Percentiles rank a stretch among this genome's conserved stretches.
Evolutionary conservation across 1,140 invertebrate species (phyloP).

Genomic region (Telenomus remus): DNA sequence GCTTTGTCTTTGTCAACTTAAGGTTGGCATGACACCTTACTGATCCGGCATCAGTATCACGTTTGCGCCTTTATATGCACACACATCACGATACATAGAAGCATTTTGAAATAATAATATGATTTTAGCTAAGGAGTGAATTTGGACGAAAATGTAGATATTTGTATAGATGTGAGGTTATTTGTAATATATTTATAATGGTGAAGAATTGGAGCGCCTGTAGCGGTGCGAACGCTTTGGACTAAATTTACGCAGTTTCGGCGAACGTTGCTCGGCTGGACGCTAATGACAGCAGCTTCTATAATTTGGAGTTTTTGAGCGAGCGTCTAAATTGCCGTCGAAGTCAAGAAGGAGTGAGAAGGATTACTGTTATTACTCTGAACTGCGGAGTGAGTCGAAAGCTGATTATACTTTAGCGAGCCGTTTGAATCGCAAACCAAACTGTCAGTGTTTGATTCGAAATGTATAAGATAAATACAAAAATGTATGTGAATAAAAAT

Average conservation of each 20-base stretch:
- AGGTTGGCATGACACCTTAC: conserved; percentile 44
- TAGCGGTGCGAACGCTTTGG: conserved; percentile 56
- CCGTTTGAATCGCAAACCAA: conserved; percentile 64
- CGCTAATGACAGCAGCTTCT: conserved; percentile 74
- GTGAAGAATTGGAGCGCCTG: conserved; percentile 29
- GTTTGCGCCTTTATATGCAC: conserved; percentile 42
- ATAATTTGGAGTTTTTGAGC: conserved; percentile 75
- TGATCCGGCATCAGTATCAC: conserved; percentile 48
- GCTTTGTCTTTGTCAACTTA: conserved; percentile 56
- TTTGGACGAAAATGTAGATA: no score
- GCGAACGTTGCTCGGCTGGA: conserved; percentile 61
- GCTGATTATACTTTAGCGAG: conserved; percentile 73
- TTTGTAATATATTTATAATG: conserved; percentile 53
- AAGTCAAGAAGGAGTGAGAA: conserved; percentile 61
- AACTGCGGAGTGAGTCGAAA: conserved; percentile 69
- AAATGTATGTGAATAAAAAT: no score
- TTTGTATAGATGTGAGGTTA: conserved; percentile 43
- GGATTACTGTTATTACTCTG: conserved; percentile 75
- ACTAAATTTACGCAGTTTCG: conserved; percentile 68
- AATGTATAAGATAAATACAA: no score
- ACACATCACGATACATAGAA: no score
- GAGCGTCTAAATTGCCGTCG: conserved; percentile 72
- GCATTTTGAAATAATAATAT: no score
- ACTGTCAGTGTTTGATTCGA: conserved; percentile 65
- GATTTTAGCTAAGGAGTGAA: no score